phyloP scores from a whole-genome alignment of 1,140 invertebrate species.

The Lerema accius region DNA sequence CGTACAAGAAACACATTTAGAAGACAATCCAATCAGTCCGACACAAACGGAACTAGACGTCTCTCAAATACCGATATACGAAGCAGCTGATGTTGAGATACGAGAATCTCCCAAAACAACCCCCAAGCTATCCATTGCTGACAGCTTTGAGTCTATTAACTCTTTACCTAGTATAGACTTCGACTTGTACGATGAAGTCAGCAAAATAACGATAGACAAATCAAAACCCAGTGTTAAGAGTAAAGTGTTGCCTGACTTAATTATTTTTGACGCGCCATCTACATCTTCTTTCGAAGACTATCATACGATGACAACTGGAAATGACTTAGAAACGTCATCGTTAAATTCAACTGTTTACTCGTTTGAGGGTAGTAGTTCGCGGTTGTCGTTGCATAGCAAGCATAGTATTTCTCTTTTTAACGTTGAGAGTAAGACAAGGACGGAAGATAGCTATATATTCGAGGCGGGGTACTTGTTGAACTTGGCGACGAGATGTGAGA shows the following conservation, averaged over 20 bases:
- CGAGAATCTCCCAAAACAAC: conserved; percentile 47
- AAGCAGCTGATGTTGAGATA: conserved; percentile 66
- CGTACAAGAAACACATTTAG: conserved; percentile 13
- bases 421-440: conserved; percentile 56
- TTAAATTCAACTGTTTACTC: conserved; percentile 31
- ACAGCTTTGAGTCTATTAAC: conserved; percentile 65
- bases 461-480: conserved; percentile 75
- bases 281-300: conserved; percentile 68
- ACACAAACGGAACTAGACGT: conserved; percentile 53
- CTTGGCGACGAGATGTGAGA: conserved; percentile 67
- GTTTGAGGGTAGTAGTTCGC: conserved; percentile 43
- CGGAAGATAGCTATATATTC: conserved; percentile 77
- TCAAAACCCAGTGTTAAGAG: conserved; percentile 53
- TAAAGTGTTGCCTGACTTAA: conserved; percentile 68
- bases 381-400: conserved; percentile 43
- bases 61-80: conserved; percentile 73
- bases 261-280: conserved; percentile 68
- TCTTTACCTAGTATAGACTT: conserved; percentile 64
- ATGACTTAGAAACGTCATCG: conserved; percentile 32
- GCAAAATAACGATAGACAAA: conserved; percentile 56
- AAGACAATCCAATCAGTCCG: conserved; percentile 6
- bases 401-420: conserved; percentile 49
- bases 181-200: conserved; percentile 65
- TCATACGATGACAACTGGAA: conserved; percentile 48
- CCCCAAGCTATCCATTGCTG: conserved; percentile 41